Base-by-base conservation (phyloP, 2,113 vertebrate genomes). In the Kryptolebias marmoratus region DNA sequence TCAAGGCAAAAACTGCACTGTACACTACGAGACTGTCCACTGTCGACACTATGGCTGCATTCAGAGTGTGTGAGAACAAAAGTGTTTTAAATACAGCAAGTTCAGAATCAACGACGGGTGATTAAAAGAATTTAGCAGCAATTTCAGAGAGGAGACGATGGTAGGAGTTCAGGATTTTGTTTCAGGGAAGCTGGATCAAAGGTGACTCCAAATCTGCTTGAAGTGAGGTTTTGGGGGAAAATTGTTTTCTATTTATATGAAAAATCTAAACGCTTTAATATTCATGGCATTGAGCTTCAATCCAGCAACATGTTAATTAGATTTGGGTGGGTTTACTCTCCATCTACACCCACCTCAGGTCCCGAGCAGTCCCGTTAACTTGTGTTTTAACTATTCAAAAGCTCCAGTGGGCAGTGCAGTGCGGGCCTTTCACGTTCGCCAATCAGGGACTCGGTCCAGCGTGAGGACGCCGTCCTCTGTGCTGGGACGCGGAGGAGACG, bases 11-110 rank as follows among this genome's bases (percentile, higher is more conserved):
- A 86, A 84, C 71, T 74, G 68, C 74, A 91, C 80, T 87, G 84
- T 66, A 89, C 87, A 89, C 87, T 59, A 92, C 91, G 84, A 89
- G 84, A 92, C 89, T 66, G 69, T 87, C 87, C 83, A 88, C 86
- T 72, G 81, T 78, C 68, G 85, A 88, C 84, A 89, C 78, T 56
- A 91, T 75, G 83, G 81, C 71, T 87, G 89, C 85, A 89, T 90
- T 90, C 78, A 83, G 75, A 68, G 72, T 67, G 58, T 28, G 31
- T 54, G 64, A 71, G 52, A 47, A 57, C 9, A 30, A 57, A 57
- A 55, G 12, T 0, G 11, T 10, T 13, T 56, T 28, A 73, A 68
- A 13, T 45, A 74, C 16, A 71, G 69, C 74, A 68, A 76, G 54
- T 69, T 77, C 68, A 64, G 75, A 80, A 72, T 50, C 52, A 62